Conservation (phyloP, 2,888 invertebrate species). For the Acrobasis suavella region DNA sequence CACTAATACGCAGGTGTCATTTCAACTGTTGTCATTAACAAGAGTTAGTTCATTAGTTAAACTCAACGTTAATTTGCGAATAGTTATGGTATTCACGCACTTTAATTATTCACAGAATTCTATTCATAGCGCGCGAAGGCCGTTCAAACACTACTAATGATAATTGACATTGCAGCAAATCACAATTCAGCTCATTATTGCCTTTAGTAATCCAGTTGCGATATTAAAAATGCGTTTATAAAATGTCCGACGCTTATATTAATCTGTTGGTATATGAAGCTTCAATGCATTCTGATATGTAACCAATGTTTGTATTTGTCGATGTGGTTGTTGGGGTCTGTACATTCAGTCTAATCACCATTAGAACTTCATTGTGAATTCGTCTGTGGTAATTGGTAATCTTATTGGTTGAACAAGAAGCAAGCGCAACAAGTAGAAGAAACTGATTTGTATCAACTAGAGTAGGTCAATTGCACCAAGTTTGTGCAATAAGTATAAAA, state of each 20-base stretch:
- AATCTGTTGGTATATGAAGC: neutral
- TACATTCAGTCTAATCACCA: neutral
- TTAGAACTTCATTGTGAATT: neutral
- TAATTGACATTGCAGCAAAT: slow-evolving; percentile 8
- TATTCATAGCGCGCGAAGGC: slow-evolving; percentile 9
- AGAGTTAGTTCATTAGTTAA: neutral
- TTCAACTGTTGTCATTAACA: neutral
- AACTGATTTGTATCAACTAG: no score
- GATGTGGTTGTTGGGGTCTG: neutral
- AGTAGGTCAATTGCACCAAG: no score
- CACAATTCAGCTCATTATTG: slow-evolving; percentile 6
- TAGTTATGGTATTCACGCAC: neutral
- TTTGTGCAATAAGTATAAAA: no score
- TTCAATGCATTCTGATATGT: slow-evolving; percentile 1
- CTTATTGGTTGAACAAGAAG: no score
- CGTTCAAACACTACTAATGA: slow-evolving; percentile 12
- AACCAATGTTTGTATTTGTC: neutral
- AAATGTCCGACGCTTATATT: slow-evolving; percentile 9
- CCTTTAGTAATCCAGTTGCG: slow-evolving; percentile 23
- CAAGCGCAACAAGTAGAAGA: no score
- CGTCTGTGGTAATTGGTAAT: neutral
- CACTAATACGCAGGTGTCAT: neutral
- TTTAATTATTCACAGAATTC: slow-evolving; percentile 15
- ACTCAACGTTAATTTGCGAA: neutral
- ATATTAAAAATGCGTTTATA: slow-evolving; percentile 10